Evolutionary conservation across 2,113 vertebrate species (phyloP).

Genomic region (Centropristis striata): DNA sequence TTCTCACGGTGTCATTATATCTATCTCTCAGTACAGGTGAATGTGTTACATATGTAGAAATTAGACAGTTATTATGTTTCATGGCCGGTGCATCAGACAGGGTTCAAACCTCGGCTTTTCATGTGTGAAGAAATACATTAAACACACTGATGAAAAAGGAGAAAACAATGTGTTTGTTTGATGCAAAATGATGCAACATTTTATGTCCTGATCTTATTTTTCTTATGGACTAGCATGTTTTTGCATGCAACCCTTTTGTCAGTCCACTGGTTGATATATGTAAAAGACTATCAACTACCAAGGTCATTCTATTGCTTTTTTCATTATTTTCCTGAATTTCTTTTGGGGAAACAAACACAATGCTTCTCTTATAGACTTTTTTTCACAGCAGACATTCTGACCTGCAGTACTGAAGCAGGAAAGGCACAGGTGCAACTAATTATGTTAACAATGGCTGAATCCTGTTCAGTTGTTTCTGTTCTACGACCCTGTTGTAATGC

Average conservation of each 20-base stretch:
- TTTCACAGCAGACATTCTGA: background rate
- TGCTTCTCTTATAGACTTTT: background rate
- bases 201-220: too few relatives aligned
- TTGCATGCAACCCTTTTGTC: background rate
- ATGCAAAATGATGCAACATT: too few relatives aligned
- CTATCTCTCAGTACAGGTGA: constrained; percentile 2
- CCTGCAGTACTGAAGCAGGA: background rate
- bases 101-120: background rate
- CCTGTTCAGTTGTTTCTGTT: background rate
- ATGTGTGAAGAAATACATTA: background rate
- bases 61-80: background rate
- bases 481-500: too few relatives aligned
- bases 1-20: constrained; percentile 29
- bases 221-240: background rate
- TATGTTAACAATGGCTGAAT: background rate
- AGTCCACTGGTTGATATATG: background rate
- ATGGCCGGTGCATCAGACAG: background rate
- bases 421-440: background rate
- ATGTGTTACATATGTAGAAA: constrained; percentile 11
- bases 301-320: background rate
- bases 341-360: background rate
- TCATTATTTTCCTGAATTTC: background rate
- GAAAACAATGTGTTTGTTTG: background rate
- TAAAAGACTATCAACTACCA: background rate
- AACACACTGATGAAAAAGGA: background rate